A percentile compares a stretch with the other conserved stretches of the same genome.
Evolutionary conservation across 2,888 invertebrate species (phyloP).

Genomic region (Spisula solida): DNA sequence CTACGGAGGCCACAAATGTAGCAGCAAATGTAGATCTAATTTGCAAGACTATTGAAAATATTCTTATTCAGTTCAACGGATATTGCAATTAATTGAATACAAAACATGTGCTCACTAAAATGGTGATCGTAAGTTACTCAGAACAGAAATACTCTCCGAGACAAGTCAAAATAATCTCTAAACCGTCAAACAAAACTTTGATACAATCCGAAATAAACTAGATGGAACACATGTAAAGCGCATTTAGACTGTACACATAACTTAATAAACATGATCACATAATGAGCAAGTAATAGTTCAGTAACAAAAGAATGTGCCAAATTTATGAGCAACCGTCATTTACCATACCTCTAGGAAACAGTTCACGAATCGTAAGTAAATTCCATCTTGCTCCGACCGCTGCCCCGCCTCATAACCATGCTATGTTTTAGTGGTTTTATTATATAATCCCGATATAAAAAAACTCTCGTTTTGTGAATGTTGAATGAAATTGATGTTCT

Average conservation of each 20-base stretch:
- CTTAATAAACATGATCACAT: neutral
- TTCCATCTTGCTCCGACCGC: neutral
- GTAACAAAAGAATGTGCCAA: neutral
- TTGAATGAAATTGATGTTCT: too few species aligned
- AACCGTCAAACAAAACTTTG: neutral
- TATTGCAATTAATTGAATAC: too few species aligned
- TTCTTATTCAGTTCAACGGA: neutral
- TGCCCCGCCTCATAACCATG: neutral
- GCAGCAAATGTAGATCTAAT: too few species aligned
- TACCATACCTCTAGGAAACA: neutral
- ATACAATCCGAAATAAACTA: neutral
- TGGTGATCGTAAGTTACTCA: too few species aligned
- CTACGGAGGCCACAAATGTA: too few species aligned
- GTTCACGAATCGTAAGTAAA: neutral
- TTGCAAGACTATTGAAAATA: neutral
- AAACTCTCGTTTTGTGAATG: too few species aligned
- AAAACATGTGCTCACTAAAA: too few species aligned
- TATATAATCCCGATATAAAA: neutral
- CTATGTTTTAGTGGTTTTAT: neutral
- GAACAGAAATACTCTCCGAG: too few species aligned
- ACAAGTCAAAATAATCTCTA: neutral
- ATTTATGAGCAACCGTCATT: neutral
- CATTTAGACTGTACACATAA: neutral
- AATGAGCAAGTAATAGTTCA: neutral
- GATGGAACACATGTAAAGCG: neutral